Evolutionary conservation across 1,140 invertebrate species (phyloP), one percentile per base, ranked within the genome.

Genomic region (Tetramorium alpestre): DNA sequence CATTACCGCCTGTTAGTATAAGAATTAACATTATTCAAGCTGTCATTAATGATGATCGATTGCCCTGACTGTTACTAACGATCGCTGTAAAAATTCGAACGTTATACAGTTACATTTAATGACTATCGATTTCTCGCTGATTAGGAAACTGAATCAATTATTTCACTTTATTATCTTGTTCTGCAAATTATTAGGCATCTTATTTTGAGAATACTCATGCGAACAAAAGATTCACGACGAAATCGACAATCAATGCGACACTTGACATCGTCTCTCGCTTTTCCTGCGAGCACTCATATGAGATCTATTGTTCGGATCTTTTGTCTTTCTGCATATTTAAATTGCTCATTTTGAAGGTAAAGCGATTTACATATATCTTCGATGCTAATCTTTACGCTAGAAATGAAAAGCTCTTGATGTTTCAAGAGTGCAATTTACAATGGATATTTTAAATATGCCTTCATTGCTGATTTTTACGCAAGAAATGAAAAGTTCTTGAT

Each of bases 191-290:
- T 33, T 4, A 16, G 18, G 0, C 7, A 0, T 41, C 54, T 38
- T 22, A 56, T 3, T 73, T 73, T 58, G 51, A 56, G 22, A 47
- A 73, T 58, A 69, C 33, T 51, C 28, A 41, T 25, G 38, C 5
- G 13, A 18, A 44, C 33, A 54, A 58, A 44, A n/a, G 49, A 58
- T 60, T 73, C n/a, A 47, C 11, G 22, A 22, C 11, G 33, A 18
- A 25, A 38, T 56, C 38, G 38, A 47, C 78, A 58, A 70, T 72
- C 25, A 44, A 78, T n/a, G 13, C 16, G 78, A 41, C 62, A 54
- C 65, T 72, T 82, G 65, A 69, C 65, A 4, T 18, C 38, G 62
- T n/a, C 56, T 18, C 76, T 65, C 76, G 44, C 75, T 44, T 77
- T 77, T 65, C n/a, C 10, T 28, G 80, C 67, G 22, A 73, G 41